Conservation (phyloP, 2,797 vertebrate genomes). For the Gymnopithys bicolor region DNA sequence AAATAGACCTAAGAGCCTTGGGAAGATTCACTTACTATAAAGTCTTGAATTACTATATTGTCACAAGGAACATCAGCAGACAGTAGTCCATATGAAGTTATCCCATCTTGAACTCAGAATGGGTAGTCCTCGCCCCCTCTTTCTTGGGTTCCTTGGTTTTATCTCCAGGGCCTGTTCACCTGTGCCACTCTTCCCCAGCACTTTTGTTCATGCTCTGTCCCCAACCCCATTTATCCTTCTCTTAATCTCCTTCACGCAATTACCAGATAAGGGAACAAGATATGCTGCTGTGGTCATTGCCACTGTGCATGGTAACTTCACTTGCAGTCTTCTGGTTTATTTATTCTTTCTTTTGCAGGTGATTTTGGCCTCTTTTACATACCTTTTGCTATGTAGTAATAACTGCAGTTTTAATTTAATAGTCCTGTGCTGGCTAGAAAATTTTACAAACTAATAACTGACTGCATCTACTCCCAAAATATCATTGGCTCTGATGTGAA, state of each 20-base stretch:
- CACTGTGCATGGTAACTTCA: not conserved
- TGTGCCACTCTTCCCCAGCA: not conserved
- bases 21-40: not conserved
- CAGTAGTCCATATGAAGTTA: not conserved
- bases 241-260: slow-evolving; percentile 52
- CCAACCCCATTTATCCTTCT: slow-evolving; percentile 27
- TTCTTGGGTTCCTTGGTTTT: not conserved
- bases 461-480: not conserved
- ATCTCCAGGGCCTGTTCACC: not conserved
- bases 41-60: slow-evolving; percentile 57
- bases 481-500: not conserved
- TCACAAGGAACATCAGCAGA: slow-evolving; percentile 25
- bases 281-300: slow-evolving; percentile 40
- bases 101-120: not conserved
- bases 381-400: not conserved
- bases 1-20: not conserved
- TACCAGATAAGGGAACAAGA: slow-evolving; percentile 38
- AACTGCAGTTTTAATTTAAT: not conserved
- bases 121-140: not conserved
- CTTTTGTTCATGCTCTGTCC: not conserved
- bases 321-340: slow-evolving; percentile 8
- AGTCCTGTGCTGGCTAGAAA: not conserved
- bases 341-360: not conserved
- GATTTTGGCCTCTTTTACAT: not conserved
- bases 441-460: not conserved